Evolutionary conservation across 2,113 vertebrate genomes (phyloP).

Genomic region (Amazona guildingii): DNA sequence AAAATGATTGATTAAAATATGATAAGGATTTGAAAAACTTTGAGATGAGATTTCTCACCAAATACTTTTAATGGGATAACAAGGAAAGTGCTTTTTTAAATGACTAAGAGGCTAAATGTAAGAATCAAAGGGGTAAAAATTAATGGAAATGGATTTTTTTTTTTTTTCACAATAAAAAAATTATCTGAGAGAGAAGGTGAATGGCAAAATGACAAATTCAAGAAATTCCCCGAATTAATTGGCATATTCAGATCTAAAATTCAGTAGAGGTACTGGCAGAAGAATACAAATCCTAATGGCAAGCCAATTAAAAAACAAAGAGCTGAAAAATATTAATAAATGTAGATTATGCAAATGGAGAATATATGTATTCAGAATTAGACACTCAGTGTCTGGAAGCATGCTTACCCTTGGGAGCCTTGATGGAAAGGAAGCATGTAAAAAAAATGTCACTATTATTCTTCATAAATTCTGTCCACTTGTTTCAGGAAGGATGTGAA

Average conservation of each 20-base stretch:
- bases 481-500: background rate
- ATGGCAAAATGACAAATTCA: background rate
- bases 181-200: background rate
- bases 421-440: background rate
- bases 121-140: background rate
- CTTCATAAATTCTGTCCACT: background rate
- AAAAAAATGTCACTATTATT: background rate
- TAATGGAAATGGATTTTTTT: background rate
- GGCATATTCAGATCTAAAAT: background rate
- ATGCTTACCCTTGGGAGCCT: background rate
- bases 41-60: background rate
- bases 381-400: background rate
- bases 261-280: background rate
- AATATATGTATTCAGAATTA: background rate
- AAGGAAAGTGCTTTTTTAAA: background rate
- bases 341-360: background rate
- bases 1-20: background rate
- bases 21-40: background rate
- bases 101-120: background rate
- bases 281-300: background rate
- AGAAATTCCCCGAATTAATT: background rate
- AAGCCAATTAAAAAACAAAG: background rate
- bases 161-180: background rate
- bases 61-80: background rate
- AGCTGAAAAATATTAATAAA: background rate